Percentiles rank a stretch among this genome's conserved stretches.
Evolutionary conservation across 2,888 invertebrate genomes (phyloP).

Genomic region (Rhingia rostrata): DNA sequence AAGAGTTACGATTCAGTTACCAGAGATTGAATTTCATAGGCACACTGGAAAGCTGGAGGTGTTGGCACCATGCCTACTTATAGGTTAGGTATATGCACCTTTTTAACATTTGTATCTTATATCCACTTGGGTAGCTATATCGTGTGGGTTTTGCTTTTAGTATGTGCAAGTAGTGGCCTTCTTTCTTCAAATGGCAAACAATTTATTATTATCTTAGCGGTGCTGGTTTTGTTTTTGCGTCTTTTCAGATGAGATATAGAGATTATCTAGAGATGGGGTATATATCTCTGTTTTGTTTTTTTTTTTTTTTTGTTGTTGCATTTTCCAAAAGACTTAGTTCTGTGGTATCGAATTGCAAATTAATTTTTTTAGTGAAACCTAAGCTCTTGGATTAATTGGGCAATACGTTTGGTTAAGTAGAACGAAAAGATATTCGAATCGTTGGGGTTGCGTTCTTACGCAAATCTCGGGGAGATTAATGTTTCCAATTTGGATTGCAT

Average conservation of each 20-base stretch:
- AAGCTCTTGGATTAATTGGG: constrained; percentile 57
- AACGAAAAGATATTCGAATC: constrained; percentile 54
- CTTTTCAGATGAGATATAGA: constrained; percentile 21
- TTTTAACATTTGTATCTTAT: constrained; percentile 22
- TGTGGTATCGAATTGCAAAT: constrained; percentile 51
- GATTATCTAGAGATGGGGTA: constrained; percentile 8
- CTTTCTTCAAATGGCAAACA: constrained; percentile 45
- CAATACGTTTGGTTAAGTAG: constrained; percentile 57
- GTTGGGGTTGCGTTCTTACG: constrained; percentile 28
- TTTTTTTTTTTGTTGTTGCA: constrained; percentile 5
- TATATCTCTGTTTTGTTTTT: not conserved
- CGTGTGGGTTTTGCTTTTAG: constrained; percentile 29
- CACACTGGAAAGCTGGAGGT: constrained; percentile 11
- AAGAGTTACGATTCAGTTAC: constrained; percentile 51
- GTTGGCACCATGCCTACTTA: not conserved
- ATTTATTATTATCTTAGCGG: constrained; percentile 27
- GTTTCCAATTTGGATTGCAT: not conserved
- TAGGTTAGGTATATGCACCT: constrained; percentile 9
- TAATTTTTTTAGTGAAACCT: constrained; percentile 61
- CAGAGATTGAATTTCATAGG: constrained; percentile 43
- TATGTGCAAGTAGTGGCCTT: constrained; percentile 60
- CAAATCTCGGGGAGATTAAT: constrained; percentile 15
- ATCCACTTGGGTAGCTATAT: constrained; percentile 28
- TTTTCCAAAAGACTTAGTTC: constrained; percentile 34
- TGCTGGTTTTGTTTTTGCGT: constrained; percentile 2